phyloP scores from a whole-genome alignment of 2,113 vertebrate species.

The Pituophis catenifer region DNA sequence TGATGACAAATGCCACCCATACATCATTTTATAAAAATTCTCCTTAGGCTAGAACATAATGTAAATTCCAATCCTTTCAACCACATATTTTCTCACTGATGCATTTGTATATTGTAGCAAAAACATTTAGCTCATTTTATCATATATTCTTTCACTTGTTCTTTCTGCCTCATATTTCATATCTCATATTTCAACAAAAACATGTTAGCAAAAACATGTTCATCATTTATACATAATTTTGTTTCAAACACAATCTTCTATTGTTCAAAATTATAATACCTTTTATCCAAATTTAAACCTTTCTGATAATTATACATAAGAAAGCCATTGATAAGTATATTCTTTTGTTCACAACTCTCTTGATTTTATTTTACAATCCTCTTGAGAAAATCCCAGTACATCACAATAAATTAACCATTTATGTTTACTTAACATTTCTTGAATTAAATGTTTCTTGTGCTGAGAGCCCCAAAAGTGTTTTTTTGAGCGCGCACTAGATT shows the following conservation, averaged over 20 bases:
- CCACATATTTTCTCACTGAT: neutral
- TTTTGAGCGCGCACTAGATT: neutral
- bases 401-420: neutral
- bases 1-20: neutral
- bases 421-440: neutral
- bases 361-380: neutral
- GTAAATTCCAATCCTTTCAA: neutral
- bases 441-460: neutral
- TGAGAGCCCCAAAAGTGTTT: neutral
- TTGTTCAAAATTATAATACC: neutral
- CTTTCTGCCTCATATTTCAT: neutral
- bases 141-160: neutral
- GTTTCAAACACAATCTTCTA: neutral
- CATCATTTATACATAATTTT: neutral
- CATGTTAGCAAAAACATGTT: neutral
- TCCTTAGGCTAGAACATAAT: neutral
- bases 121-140: neutral
- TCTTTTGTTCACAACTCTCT: neutral
- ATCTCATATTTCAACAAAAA: neutral
- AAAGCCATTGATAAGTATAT: neutral
- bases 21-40: neutral
- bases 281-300: neutral
- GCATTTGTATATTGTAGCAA: neutral
- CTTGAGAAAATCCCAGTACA: neutral
- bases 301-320: neutral